phyloP scores from a whole-genome alignment of 1,140 invertebrate genomes.

The Pseudomyrmex dendroicus region DNA sequence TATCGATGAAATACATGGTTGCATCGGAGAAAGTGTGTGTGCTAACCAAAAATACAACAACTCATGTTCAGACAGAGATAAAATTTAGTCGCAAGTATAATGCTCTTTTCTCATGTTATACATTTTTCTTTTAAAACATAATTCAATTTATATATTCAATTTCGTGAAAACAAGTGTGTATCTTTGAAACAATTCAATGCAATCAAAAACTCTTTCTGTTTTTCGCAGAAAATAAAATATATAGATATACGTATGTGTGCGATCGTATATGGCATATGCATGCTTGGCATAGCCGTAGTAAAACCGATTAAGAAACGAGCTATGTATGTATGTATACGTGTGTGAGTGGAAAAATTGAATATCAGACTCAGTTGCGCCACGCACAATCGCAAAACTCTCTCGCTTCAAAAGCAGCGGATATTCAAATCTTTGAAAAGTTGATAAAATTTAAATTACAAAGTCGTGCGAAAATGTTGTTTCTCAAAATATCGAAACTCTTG shows the following conservation, averaged over 20 bases:
- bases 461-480: background rate
- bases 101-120: slow-evolving; percentile 17
- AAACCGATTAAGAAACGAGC: slow-evolving; percentile 30
- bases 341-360: slow-evolving; percentile 10
- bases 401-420: background rate
- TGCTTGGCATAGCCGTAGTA: background rate
- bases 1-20: slow-evolving; percentile 1
- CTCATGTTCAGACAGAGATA: background rate
- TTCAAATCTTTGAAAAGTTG: background rate
- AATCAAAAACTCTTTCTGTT: slow-evolving; percentile 19
- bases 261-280: background rate
- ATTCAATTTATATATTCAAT: slow-evolving; percentile 7
- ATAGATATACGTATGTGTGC: background rate
- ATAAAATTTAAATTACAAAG: background rate
- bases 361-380: background rate
- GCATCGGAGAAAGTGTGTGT: background rate
- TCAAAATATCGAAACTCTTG: background rate
- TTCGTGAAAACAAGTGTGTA: background rate
- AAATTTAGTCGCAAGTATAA: background rate
- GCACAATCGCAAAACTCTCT: background rate
- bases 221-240: background rate
- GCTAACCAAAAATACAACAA: background rate
- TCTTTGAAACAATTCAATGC: slow-evolving; percentile 5
- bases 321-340: background rate
- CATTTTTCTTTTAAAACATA: too few relatives aligned